These are phyloP conservation scores for Tonatia bakeri DNA, from an alignment of 2,113 vertebrate species.

Conservation along the genomic window DNA sequence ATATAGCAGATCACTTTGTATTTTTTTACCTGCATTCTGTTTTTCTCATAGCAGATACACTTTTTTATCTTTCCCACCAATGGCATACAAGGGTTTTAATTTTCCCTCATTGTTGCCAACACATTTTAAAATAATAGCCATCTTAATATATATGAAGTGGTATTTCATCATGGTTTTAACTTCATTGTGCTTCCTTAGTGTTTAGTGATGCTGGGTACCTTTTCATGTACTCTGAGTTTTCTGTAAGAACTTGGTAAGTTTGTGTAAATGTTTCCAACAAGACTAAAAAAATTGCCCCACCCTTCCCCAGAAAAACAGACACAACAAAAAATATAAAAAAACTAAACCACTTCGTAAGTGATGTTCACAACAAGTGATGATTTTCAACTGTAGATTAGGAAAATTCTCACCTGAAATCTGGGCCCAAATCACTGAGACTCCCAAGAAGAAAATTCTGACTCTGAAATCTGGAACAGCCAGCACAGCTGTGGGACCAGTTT, in stretches of 20 bases:
- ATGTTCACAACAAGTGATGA: background rate
- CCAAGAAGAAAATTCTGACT: background rate
- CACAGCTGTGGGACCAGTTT: slow-evolving; percentile 9
- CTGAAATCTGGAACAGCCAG: slow-evolving; percentile 12
- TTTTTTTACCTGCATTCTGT: background rate
- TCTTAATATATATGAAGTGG: background rate
- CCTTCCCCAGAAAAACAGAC: background rate
- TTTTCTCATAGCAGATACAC: background rate
- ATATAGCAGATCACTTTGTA: background rate
- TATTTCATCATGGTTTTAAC: background rate
- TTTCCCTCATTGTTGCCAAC: background rate
- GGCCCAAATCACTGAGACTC: background rate
- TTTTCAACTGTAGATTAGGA: background rate
- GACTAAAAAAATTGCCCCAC: background rate
- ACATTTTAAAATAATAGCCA: background rate
- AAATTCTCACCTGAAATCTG: background rate
- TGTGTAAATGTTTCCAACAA: background rate
- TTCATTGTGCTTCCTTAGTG: background rate
- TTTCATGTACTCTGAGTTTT: background rate
- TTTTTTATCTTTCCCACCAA: background rate
- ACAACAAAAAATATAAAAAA: background rate
- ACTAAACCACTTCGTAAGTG: background rate
- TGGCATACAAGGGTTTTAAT: background rate
- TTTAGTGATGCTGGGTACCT: background rate
- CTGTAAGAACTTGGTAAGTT: background rate